A percentile compares a stretch with the other conserved stretches of the same genome.
phyloP scores from a whole-genome alignment of 1,140 invertebrate genomes.

The Euwallacea fornicatus region DNA sequence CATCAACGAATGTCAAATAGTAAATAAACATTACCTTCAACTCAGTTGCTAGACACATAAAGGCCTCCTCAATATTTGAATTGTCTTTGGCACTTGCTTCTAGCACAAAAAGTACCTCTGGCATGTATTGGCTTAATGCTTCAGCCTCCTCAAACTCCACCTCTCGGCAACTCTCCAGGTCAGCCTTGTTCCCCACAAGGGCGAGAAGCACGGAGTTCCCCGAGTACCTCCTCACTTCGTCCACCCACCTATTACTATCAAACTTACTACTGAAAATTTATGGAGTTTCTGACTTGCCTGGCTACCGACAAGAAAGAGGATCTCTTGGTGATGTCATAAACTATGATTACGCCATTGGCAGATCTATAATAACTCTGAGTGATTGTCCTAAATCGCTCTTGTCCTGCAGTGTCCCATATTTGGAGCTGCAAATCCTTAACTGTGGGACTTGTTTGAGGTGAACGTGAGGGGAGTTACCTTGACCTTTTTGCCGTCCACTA shows the following conservation, averaged over 20 bases:
- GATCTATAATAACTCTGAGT: constrained; percentile 94
- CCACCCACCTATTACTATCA: constrained; percentile 74
- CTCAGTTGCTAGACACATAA: constrained; percentile 84
- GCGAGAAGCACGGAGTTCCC: constrained; percentile 87
- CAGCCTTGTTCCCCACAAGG: constrained; percentile 91
- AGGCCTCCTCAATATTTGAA: constrained; percentile 90
- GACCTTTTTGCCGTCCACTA: constrained; percentile 88
- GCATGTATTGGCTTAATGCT: constrained; percentile 79
- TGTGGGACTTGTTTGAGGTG: background rate
- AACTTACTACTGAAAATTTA: constrained; percentile 2
- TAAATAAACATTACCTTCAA: constrained; percentile 65
- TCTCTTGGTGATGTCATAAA: constrained; percentile 93
- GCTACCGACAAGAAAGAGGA: constrained; percentile 86
- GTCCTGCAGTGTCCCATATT: constrained; percentile 94
- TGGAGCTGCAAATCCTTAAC: constrained; percentile 62
- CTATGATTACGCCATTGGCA: constrained; percentile 89
- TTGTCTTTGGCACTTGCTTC: constrained; percentile 94
- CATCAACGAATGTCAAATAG: constrained; percentile 57
- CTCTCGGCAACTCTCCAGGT: constrained; percentile 77
- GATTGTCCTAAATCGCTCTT: constrained; percentile 90
- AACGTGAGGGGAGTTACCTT: constrained; percentile 66
- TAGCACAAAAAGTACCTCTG: constrained; percentile 80
- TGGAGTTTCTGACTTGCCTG: constrained; percentile 43
- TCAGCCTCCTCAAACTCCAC: constrained; percentile 83
- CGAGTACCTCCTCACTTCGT: constrained; percentile 88